A percentile compares a stretch with the other conserved stretches of the same genome.
Evolutionary conservation across 1,140 invertebrate species (phyloP).

Genomic region (Scaptomyza hsui): DNA sequence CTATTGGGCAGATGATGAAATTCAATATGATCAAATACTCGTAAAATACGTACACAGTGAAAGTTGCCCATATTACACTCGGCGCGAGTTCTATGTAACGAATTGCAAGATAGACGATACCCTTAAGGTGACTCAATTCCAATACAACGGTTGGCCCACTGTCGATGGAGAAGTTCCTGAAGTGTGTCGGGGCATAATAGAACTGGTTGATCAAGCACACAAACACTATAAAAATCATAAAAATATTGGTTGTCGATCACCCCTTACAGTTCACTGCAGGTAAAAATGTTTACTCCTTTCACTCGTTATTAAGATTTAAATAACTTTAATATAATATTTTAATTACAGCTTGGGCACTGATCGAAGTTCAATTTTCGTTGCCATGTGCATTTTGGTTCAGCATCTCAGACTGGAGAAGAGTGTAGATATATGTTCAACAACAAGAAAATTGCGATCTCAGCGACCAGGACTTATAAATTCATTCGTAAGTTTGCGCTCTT

Average conservation of each 20-base stretch:
- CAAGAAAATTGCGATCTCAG: conserved; percentile 92
- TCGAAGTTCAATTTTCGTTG: conserved; percentile 94
- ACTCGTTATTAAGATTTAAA: neutral
- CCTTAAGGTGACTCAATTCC: conserved; percentile 91
- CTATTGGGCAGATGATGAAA: conserved; percentile 96
- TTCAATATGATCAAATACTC: conserved; percentile 91
- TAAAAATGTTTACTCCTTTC: conserved; percentile 59
- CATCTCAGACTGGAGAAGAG: conserved; percentile 92
- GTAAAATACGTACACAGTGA: conserved; percentile 94
- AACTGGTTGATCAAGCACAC: conserved; percentile 89
- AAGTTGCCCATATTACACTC: conserved; percentile 93
- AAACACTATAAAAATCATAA: conserved; percentile 84
- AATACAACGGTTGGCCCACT: conserved; percentile 95
- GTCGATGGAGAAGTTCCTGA: conserved; percentile 94
- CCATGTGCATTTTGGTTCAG: conserved; percentile 92
- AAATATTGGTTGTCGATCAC: conserved; percentile 85
- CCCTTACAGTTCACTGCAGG: conserved; percentile 93
- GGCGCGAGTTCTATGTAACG: conserved; percentile 91
- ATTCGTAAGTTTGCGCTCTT: conserved; percentile 87
- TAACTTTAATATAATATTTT: neutral
- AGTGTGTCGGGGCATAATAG: conserved; percentile 92
- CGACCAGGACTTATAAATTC: conserved; percentile 92
- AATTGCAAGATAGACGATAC: conserved; percentile 91
- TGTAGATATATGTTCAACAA: conserved; percentile 93
- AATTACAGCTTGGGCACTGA: conserved; percentile 90